A percentile compares a stretch with the other conserved stretches of the same genome.
Evolutionary conservation across 2,113 vertebrate species (phyloP).

Genomic region (Cephalopterus ornatus): DNA sequence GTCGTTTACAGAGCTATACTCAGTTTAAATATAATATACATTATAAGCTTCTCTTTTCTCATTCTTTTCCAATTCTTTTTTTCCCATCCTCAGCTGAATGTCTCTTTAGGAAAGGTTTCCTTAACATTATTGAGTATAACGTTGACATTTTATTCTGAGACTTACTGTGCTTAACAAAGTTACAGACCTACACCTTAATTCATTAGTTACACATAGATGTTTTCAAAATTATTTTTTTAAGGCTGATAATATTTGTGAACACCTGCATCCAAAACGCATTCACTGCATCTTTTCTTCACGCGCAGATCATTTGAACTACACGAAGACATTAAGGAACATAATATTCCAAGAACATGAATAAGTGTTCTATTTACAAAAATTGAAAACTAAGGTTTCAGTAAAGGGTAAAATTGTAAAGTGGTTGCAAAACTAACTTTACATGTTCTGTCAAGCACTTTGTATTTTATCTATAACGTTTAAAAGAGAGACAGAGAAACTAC

Average conservation of each 20-base stretch:
- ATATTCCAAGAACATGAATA: constrained; percentile 36
- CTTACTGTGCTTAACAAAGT: background rate
- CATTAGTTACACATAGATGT: background rate
- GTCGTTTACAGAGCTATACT: background rate
- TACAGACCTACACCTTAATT: background rate
- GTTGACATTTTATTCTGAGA: background rate
- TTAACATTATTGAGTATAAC: background rate
- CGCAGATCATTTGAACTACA: background rate
- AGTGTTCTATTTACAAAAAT: constrained; percentile 38
- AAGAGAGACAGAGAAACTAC: background rate
- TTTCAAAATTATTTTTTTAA: background rate
- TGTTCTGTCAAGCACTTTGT: background rate
- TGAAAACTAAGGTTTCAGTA: constrained; percentile 17
- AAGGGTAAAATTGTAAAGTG: background rate
- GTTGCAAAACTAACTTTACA: constrained; percentile 1
- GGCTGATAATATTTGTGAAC: background rate
- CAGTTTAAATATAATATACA: background rate
- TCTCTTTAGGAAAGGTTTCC: background rate
- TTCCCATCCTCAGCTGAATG: background rate
- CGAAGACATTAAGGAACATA: background rate
- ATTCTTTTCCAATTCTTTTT: background rate
- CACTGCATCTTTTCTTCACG: background rate
- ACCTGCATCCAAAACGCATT: background rate
- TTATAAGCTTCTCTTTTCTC: background rate
- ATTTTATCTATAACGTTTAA: background rate